Evolutionary conservation across 2,888 invertebrate genomes (phyloP), one percentile per base, ranked within the genome.

Genomic region (Suillia variegata): DNA sequence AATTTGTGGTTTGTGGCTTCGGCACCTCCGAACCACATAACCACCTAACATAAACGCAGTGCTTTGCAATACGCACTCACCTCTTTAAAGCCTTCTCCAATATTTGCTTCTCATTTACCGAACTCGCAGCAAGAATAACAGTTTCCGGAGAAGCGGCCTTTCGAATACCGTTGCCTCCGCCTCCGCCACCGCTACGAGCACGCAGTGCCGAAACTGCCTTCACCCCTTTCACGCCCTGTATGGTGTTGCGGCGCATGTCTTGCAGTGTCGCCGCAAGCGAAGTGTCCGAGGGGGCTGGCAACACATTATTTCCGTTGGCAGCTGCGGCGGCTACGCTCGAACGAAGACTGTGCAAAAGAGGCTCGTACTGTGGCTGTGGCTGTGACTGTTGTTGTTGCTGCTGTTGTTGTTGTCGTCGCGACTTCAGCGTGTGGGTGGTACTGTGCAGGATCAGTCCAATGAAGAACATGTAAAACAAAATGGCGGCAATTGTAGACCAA

Each of bases 401-500:
- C 15, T 63, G 63, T n/a, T 67, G 66, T n/a, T 64, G 56, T 13
- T 60, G 57, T 12, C 20, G 33, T 17, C 15, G 49, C 21, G 61
- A 57, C 54, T 59, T 65, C 51, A 68, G 59, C 53, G 69, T 70
- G 59, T 69, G 69, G 66, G 76, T 77, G 66, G 85, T 83, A 59
- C 85, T 77, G 69, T 83, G 81, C 77, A 85, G 83, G 67, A 85
- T 84, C 70, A 85, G 76, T 58, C 83, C 79, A 69, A 86, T 84
- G 73, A 86, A 85, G 63, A 82, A 78, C 62, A 85, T 74, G 75
- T 86, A 86, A 72, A 85, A 84, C 67, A 86, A 75, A 68, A 85
- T 78, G 61, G 86, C 85, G 63, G 85, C 83, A 55, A 83, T 77
- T 66, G 85, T 85, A 18, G 86, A 85, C 85, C 86, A 86, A 63